Evolutionary conservation across 1,140 invertebrate species (phyloP).

Genomic region (Platyscapa corneri): DNA sequence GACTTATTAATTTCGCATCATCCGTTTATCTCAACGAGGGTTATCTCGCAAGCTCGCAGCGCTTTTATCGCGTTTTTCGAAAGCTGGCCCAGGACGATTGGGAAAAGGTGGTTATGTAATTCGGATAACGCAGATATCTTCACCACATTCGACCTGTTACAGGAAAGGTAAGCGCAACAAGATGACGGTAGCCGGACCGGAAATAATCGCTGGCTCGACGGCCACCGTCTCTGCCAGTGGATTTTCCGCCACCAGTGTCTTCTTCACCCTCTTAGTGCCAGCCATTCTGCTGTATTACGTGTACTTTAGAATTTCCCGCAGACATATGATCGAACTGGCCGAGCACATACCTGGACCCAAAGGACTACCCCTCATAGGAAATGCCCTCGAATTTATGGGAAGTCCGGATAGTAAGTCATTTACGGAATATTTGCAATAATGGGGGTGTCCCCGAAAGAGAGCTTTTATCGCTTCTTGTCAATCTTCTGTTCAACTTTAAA

Average conservation of each 20-base stretch:
- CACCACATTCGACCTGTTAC: neutral
- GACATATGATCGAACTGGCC: constrained; percentile 81
- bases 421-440: neutral
- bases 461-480: too few species aligned
- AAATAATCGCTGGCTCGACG: constrained; percentile 67
- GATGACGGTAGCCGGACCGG: constrained; percentile 70
- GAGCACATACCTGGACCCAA: constrained; percentile 81
- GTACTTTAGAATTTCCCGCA: constrained; percentile 83
- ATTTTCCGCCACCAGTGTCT: constrained; percentile 77
- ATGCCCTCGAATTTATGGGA: constrained; percentile 82
- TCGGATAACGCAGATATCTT: neutral
- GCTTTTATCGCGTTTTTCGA: too few species aligned
- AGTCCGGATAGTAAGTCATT: constrained; percentile 76
- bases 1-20: too few species aligned
- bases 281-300: constrained; percentile 80
- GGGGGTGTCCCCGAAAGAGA: too few species aligned
- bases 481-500: too few species aligned
- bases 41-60: too few species aligned
- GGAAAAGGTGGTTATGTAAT: too few species aligned
- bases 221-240: constrained; percentile 65
- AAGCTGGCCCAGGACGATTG: too few species aligned
- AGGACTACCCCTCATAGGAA: constrained; percentile 82
- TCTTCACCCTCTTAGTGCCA: constrained; percentile 81
- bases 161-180: constrained; percentile 39
- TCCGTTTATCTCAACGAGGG: too few species aligned